Base-by-base conservation (phyloP, 2,113 vertebrate genomes). In the Ursus arctos region DNA sequence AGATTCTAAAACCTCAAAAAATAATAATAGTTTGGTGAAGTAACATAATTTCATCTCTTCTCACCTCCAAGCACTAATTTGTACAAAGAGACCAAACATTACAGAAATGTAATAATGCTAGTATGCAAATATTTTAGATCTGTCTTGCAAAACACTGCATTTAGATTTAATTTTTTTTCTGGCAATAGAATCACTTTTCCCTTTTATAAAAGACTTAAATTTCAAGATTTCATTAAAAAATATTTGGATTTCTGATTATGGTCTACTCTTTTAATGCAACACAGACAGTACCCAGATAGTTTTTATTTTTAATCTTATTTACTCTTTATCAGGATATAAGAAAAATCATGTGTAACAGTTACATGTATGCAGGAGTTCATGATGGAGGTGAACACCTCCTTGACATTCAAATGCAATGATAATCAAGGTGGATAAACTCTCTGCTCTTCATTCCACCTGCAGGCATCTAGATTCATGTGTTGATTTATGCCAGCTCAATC, bases 401-500 rank as follows among this genome's bases (percentile, higher is more conserved):
- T 98, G 95, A 98, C 94, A 98, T 99, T 97, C 91, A 98, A 98
- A 98, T 94, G 47, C 69, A 83, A 74, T 63, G 88, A 97, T 93
- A 98, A 98, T 98, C 90, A 97, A 72, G 85, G 93, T 97, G 93
- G 95, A 97, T 95, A 97, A 74, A 92, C 53, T 97, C 43, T 81
- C 19, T 87, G 55, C 80, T 95, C 87, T 98, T 98, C 97, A 98
- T 94, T 57, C 94, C 98, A 98, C 97, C 97, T 97, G 95, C 98
- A 97, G 95, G 63, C 98, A 98, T 89, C 96, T 98, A 72, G 94
- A 98, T 98, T 98, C 71, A 96, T 0, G 28, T 88, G 93, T 98
- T 99, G 97, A 98, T 98, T 99, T 98, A 69, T 98, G 97, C 98
- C 97, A 98, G 91, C 94, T 97, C 97, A 98, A 98, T 97, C 98